These are phyloP conservation scores for Glossophaga mutica DNA, from an alignment of 2,797 vertebrate species.

Conservation along the genomic window DNA sequence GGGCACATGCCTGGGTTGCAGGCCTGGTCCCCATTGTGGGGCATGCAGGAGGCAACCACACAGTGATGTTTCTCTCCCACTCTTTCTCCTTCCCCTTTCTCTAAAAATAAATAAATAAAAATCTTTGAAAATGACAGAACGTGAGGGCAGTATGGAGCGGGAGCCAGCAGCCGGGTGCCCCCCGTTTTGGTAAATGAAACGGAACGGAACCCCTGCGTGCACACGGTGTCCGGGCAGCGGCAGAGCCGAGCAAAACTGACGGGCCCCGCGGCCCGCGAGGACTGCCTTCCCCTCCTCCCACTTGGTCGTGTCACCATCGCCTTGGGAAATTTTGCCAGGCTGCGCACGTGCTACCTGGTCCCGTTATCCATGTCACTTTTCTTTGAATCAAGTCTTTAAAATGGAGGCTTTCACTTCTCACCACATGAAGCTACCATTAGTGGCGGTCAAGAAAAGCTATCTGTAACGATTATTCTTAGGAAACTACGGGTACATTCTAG, in stretches of 20 bases:
- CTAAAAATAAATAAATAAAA: too few relatives aligned
- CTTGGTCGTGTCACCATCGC: rapidly evolving
- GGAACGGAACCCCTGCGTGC: neutral
- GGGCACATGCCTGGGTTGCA: too few relatives aligned
- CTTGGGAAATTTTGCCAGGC: neutral
- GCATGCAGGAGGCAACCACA: too few relatives aligned
- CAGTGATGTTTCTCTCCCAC: too few relatives aligned
- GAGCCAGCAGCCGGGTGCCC: rapidly evolving
- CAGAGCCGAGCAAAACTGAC: rapidly evolving
- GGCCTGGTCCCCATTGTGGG: too few relatives aligned
- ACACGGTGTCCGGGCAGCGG: rapidly evolving
- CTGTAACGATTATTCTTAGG: neutral
- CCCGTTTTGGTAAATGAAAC: neutral
- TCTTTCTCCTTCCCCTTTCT: too few relatives aligned
- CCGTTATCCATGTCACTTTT: neutral
- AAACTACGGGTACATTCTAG: too few relatives aligned
- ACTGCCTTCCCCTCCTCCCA: neutral
- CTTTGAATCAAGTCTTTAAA: neutral
- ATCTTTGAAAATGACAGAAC: neutral
- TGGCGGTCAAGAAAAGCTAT: neutral
- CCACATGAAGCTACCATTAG: neutral
- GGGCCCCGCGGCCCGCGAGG: neutral
- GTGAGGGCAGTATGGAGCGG: neutral
- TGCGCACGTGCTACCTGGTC: neutral
- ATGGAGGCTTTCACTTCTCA: neutral